Evolutionary conservation across 2,113 vertebrate genomes (phyloP), one percentile per base, ranked within the genome.

Genomic region (human (Homo sapiens)): DNA sequence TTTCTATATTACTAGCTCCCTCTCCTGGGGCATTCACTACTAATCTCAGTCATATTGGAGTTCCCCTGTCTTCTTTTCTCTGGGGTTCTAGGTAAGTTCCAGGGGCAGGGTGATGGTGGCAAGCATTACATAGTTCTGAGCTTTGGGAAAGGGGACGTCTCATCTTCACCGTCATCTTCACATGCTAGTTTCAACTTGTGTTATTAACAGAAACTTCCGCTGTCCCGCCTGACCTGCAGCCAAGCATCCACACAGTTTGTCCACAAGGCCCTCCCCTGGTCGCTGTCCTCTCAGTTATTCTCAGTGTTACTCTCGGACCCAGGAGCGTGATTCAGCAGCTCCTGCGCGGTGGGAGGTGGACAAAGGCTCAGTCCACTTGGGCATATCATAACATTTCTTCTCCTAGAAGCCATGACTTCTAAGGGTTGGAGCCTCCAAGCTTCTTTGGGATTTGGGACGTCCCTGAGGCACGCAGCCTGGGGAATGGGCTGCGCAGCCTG

Each of bases 31-130:
- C 5, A 16, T 64, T 48, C 17, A 40, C 35, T n/a, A 0, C 52
- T 16, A 32, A 50, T 20, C 50, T 64, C 80, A 16, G 18, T n/a
- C 16, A 0, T 20, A 0, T 3, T 25, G 2, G n/a, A 7, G 2
- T 2, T 52, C 43, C n/a, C 81, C 4, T 43, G 5, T 25, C 25
- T 18, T 18, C 43, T 57, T 35, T 48, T 18, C 52, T 61, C 43
- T 45, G 23, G 12, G 64, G 48, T 20, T 86, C 66, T 8, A 0
- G 11, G 27, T 27, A 66, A 40, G 50, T 50, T 48, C 45, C 48
- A 20, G 27, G 20, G 25, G 9, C 1, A 0, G 50, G 27, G 48
- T 6, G 66, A 61, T 2, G 32, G 16, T 35, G 50, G 40, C 10
- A 1, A 50, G 40, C 45, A 35, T 27, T n/a, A 8, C 55, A 43